Evolutionary conservation across 1,140 invertebrate species (phyloP), one percentile per base, ranked within the genome.

Genomic region (Drosophila chauvacae): DNA sequence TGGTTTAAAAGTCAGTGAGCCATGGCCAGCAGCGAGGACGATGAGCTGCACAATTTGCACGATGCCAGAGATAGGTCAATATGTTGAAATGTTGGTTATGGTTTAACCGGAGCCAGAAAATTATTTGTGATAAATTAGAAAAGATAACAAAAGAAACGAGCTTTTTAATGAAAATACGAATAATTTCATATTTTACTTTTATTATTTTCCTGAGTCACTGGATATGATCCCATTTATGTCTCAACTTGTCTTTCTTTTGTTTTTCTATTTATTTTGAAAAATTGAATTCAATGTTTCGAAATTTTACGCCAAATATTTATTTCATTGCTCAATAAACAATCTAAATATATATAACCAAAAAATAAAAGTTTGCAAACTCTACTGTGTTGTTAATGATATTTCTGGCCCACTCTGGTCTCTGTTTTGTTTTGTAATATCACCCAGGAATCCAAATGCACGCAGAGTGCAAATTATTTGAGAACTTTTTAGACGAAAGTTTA

Each of bases 1-100:
- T 53, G 55, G 68, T 58, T 63, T 64, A 71, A 78, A 74, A 74
- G 70, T 73, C 70, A 72, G 69, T 74, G 48, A 74, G 71, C 56
- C 71, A 74, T 60, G 45, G 68, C 65, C 65, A 70, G 37, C 33
- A 30, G 45, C 39, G 45, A 61, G 56, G 56, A 72, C 68, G 56
- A 73, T 73, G 68, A 74, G 71, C 57, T 55, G 68, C 69, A 55
- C 53, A 60, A 45, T 62, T 74, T 74, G 71, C 20, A 39, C 53
- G 47, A 53, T 62, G 48, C 35, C 65, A 42, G 48, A 48, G 57
- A 73, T 39, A 55, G 71, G 68, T 73, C 69, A 73, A 60, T 39
- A 72, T 73, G 71, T 42, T 71, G 68, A 58, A 35, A 70, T 48
- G 35, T 47, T 65, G 61, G 61, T 39, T 50, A 30, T 10, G 44